Evolutionary conservation across 2,113 vertebrate genomes (phyloP), one percentile per base, ranked within the genome.

Genomic region (Nothobranchius kuhntae): DNA sequence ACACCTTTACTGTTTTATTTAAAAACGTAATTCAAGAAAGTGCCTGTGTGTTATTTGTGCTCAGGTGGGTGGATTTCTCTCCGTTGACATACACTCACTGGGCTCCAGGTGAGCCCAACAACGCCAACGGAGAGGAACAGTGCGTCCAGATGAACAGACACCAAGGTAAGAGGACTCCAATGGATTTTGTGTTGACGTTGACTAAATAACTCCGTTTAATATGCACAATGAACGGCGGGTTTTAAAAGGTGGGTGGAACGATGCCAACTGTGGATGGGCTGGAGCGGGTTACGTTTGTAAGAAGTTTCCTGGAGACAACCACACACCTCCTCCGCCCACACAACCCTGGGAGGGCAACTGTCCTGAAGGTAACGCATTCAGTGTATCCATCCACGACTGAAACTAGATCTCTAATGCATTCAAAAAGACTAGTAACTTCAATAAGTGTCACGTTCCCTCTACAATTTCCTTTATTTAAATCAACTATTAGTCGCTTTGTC

Each of bases 341-440:
- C 89, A 89, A 52, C 78, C 91, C n/a, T 94, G 93, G 92, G 80
- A 85, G 11, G 93, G 93, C 7, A 74, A 93, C 81, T 94, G 93
- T 60, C 93, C 92, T 1, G 72, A 64, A 62, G 93, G 93, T 93
- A 77, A 76, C 9, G 17, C 7, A 4, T 50, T 71, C 44, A 13
- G 12, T 12, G 44, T 11, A 13, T 3, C 40, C 40, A 42, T 42
- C 40, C 7, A 7, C 10, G 40, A 42, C 40, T 45, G 44, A 45
- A 45, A 46, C 52, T 53, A 9, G 6, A 15, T 6, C 38, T 7
- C 38, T 9, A 40, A 40, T 40, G 7, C 38, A 40, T 40, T 40
- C 7, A 40, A 40, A 40, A 40, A 7, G 7, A 40, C 38, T 40
- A 40, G 1, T 4, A 8, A 40, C 3, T 40, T 9, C 36, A 38